A percentile compares a stretch with the other conserved stretches of the same genome.
Evolutionary conservation across 2,113 vertebrate genomes (phyloP).

Genomic region (Cathartes aura): DNA sequence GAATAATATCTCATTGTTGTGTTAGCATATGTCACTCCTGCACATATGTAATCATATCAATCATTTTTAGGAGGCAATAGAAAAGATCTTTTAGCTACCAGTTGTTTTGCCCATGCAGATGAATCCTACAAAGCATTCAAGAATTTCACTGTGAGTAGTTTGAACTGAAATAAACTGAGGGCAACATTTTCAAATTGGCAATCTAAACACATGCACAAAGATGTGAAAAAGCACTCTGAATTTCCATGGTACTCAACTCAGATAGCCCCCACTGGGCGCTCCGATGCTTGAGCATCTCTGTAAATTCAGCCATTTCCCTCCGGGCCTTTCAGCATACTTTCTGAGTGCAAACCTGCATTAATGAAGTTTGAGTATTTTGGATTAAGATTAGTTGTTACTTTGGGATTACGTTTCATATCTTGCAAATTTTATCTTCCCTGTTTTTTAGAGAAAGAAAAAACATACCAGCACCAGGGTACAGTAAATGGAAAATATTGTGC

Average conservation of each 20-base stretch:
- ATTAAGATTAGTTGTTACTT: slow-evolving; percentile 26
- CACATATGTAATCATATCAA: not conserved
- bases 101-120: not conserved
- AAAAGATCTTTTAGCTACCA: not conserved
- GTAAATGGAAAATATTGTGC: slow-evolving; percentile 62
- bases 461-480: not conserved
- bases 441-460: slow-evolving; percentile 2
- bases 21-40: not conserved
- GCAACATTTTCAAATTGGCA: not conserved
- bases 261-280: not conserved
- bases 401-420: slow-evolving; percentile 32
- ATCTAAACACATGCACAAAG: not conserved
- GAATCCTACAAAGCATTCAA: not conserved
- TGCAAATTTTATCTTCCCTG: slow-evolving; percentile 39
- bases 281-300: not conserved
- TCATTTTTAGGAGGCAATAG: not conserved
- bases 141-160: not conserved
- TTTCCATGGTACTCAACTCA: not conserved
- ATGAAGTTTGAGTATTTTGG: slow-evolving; percentile 5
- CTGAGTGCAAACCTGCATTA: not conserved
- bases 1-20: not conserved
- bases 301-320: not conserved
- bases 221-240: not conserved
- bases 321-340: not conserved
- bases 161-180: not conserved